Evolutionary conservation across 2,888 invertebrate genomes (phyloP).

Genomic region (Cistogaster globosa): DNA sequence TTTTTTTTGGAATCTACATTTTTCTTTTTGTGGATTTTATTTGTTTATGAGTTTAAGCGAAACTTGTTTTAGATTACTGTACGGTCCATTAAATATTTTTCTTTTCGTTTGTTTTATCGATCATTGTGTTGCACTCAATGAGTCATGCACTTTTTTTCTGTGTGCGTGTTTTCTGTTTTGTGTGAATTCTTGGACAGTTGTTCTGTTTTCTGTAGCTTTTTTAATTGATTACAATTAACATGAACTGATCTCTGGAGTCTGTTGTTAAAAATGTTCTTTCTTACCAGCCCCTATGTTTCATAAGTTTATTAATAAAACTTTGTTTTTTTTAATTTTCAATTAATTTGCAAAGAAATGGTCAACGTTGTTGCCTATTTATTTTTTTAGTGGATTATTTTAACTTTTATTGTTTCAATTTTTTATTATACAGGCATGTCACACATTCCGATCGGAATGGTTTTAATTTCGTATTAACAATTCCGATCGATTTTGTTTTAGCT

Average conservation of each 20-base stretch:
- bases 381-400: conserved; percentile 15
- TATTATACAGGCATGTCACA: too few relatives aligned
- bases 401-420: too few relatives aligned
- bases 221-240: conserved; percentile 70
- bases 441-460: too few relatives aligned
- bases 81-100: conserved; percentile 36
- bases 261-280: conserved; percentile 33
- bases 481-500: too few relatives aligned
- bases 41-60: conserved; percentile 1
- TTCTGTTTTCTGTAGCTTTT: conserved; percentile 24
- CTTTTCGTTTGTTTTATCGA: conserved; percentile 46
- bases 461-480: too few relatives aligned
- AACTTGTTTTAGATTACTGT: conserved; percentile 33
- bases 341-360: conserved; percentile 32
- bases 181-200: conserved; percentile 41
- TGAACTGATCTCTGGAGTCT: conserved; percentile 41
- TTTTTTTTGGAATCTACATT: conserved; percentile 72
- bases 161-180: conserved; percentile 39
- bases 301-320: conserved; percentile 9
- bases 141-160: conserved; percentile 38
- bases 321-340: conserved; percentile 37
- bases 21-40: conserved; percentile 53
- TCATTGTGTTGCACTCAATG: conserved; percentile 44
- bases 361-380: not conserved
- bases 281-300: conserved; percentile 52